Evolutionary conservation across 2,888 invertebrate species (phyloP).

Genomic region (Ennomos quercinarius): DNA sequence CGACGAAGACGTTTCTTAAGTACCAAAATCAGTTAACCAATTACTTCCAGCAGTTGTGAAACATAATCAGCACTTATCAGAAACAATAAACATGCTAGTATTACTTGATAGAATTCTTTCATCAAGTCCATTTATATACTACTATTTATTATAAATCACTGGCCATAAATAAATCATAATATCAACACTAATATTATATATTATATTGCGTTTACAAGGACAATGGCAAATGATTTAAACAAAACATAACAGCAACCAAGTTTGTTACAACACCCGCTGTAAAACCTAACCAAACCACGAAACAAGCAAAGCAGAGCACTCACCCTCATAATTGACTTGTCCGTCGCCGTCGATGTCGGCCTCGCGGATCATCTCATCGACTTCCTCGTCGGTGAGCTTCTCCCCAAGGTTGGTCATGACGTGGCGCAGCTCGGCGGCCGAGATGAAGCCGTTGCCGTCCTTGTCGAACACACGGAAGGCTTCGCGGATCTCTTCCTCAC

Average conservation of each 20-base stretch:
- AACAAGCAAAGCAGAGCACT: constrained; percentile 47
- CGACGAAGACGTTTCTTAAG: background rate
- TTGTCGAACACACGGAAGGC: constrained; percentile 99
- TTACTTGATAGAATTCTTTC: background rate
- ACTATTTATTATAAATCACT: too few species aligned
- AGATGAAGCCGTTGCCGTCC: constrained; percentile 99
- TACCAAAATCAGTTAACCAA: constrained; percentile 7
- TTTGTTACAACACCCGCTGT: constrained; percentile 4
- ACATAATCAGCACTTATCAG: background rate
- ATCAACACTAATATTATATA: too few species aligned
- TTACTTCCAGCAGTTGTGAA: background rate
- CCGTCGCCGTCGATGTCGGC: constrained; percentile 99
- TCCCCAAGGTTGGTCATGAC: constrained; percentile 99
- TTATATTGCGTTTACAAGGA: too few species aligned
- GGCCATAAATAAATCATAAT: too few species aligned
- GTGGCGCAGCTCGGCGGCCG: constrained; percentile 98
- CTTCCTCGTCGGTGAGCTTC: constrained; percentile 99
- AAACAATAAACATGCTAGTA: background rate
- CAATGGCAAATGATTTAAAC: too few species aligned
- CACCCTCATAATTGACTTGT: constrained; percentile 99
- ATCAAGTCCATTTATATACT: background rate
- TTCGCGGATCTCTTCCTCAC: constrained; percentile 99
- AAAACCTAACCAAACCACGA: background rate
- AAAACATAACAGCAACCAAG: constrained; percentile 1
- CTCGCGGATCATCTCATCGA: constrained; percentile 99